A percentile compares a stretch with the other conserved stretches of the same genome.
phyloP scores from a whole-genome alignment of 2,113 vertebrate species.

The Uropsilus gracilis region DNA sequence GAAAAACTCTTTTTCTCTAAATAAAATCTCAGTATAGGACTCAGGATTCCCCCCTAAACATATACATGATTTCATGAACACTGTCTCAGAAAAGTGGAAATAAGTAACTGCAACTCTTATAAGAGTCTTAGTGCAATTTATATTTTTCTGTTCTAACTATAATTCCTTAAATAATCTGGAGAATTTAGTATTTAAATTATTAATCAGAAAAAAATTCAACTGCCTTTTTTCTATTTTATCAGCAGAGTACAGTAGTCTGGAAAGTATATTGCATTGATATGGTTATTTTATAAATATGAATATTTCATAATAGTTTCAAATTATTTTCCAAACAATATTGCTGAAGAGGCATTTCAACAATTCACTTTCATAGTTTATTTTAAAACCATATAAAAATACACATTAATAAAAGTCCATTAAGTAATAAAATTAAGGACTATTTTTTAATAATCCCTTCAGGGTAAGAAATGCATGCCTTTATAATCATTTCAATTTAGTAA shows the following conservation, averaged over 20 bases:
- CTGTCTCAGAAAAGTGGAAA: background rate
- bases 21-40: background rate
- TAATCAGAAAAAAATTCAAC: background rate
- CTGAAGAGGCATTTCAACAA: background rate
- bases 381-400: background rate
- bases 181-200: constrained; percentile 6
- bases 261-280: background rate
- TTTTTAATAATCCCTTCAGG: background rate
- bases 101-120: background rate
- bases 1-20: background rate
- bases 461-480: background rate
- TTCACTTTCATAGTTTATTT: background rate
- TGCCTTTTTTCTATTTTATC: background rate
- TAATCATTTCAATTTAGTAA: background rate
- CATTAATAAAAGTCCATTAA: background rate
- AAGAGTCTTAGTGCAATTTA: background rate
- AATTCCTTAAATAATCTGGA: background rate
- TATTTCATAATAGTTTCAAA: background rate
- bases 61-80: background rate
- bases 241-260: background rate
- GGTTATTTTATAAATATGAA: background rate
- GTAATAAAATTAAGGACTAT: background rate
- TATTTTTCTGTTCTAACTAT: background rate
- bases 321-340: background rate
- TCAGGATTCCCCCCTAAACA: background rate